Percentiles rank a stretch among this genome's conserved stretches.
Evolutionary conservation across 2,797 vertebrate genomes (phyloP).

Genomic region (Ciconia nigra): DNA sequence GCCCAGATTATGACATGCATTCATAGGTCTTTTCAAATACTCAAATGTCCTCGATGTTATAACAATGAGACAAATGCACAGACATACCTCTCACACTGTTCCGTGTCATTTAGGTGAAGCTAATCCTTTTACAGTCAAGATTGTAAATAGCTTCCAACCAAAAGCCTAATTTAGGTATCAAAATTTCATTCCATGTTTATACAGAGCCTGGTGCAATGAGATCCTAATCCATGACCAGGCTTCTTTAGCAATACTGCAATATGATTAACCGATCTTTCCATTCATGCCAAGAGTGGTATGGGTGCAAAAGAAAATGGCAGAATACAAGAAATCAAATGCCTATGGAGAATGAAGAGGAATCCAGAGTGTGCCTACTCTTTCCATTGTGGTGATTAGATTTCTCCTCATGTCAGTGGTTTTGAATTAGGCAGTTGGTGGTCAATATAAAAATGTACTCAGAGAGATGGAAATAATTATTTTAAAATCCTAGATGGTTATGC

Average conservation of each 20-base stretch:
- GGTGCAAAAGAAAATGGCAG: neutral
- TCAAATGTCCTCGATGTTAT: neutral
- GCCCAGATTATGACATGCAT: neutral
- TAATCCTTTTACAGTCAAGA: constrained; percentile 39
- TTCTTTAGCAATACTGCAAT: neutral
- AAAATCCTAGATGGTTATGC: neutral
- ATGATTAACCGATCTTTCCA: neutral
- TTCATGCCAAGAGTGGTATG: neutral
- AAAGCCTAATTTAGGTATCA: constrained; percentile 24
- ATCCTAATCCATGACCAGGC: neutral
- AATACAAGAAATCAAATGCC: neutral
- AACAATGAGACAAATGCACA: neutral
- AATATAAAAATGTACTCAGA: neutral
- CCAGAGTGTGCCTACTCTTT: neutral
- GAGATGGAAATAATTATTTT: neutral
- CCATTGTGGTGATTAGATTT: neutral
- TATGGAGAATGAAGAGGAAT: neutral
- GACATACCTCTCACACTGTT: neutral
- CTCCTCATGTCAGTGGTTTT: neutral
- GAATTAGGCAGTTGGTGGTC: neutral
- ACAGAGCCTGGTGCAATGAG: neutral
- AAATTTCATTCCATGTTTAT: neutral
- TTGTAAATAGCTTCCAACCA: constrained; percentile 19
- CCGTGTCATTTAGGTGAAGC: neutral
- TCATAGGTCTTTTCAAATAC: constrained; percentile 9